Percentiles rank a stretch among this genome's conserved stretches.
Conservation (phyloP, 2,888 invertebrate species). For the Ichneumoninae sp. region DNA sequence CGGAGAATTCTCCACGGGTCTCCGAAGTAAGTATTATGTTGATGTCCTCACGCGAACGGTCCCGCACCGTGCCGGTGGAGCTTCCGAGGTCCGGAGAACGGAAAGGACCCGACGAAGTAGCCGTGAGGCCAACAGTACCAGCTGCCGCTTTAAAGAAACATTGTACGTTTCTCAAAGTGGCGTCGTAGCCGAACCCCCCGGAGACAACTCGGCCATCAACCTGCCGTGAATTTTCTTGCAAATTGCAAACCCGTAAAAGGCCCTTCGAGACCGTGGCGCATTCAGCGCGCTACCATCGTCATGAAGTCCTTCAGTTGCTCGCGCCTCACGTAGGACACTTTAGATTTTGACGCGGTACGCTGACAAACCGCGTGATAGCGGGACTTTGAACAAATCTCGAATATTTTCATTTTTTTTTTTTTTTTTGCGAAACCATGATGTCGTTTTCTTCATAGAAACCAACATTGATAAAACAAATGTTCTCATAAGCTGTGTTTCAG, state of each 20-base stretch:
- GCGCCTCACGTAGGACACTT: background rate
- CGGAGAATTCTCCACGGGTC: slow-evolving; percentile 9
- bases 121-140: background rate
- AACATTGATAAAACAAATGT: too few species aligned
- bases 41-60: slow-evolving; percentile 33
- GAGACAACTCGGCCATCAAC: slow-evolving; percentile 59
- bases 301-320: slow-evolving; percentile 13
- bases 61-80: background rate
- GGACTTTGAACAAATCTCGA: too few species aligned
- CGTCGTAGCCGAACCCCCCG: slow-evolving; percentile 47
- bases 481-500: too few species aligned
- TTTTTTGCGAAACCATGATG: too few species aligned
- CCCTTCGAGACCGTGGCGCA: background rate
- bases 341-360: background rate
- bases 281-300: slow-evolving; percentile 9
- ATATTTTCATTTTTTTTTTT: too few species aligned
- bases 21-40: slow-evolving; percentile 51
- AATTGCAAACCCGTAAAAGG: slow-evolving; percentile 72
- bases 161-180: slow-evolving; percentile 47
- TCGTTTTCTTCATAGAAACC: too few species aligned
- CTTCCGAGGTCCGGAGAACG: slow-evolving; percentile 12
- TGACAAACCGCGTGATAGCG: too few species aligned
- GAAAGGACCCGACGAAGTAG: background rate
- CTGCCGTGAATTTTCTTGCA: slow-evolving; percentile 68
- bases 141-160: slow-evolving; percentile 46